phyloP scores from a whole-genome alignment of 2,797 vertebrate species.

The Squalus acanthias region DNA sequence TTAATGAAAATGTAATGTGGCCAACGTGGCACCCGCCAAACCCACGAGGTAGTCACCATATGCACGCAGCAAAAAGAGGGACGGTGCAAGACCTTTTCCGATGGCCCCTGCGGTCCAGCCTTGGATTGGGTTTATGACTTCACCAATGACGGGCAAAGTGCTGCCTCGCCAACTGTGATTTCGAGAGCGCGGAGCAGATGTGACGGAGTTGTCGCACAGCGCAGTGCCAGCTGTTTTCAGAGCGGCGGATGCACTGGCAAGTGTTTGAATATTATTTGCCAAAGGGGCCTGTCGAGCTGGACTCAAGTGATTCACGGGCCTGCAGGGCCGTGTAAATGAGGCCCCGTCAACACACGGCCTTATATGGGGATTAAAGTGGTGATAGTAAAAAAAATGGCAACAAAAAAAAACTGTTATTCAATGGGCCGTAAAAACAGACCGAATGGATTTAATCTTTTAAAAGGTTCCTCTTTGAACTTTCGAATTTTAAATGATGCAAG shows the following conservation, averaged over 20 bases:
- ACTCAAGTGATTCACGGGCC: not conserved
- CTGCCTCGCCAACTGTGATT: too few relatives aligned
- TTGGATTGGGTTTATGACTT: too few relatives aligned
- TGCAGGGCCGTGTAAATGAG: not conserved
- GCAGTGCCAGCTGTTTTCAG: not conserved
- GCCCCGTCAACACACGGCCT: not conserved
- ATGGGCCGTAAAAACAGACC: not conserved
- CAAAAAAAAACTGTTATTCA: not conserved
- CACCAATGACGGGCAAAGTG: not conserved
- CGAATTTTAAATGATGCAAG: not conserved
- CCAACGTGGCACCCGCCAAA: not conserved
- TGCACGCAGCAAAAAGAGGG: not conserved
- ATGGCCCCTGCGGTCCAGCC: too few relatives aligned
- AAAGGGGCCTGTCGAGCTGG: not conserved
- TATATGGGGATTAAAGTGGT: not conserved
- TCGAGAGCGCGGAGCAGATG: not conserved
- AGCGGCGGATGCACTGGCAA: not conserved
- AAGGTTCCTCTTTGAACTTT: not conserved
- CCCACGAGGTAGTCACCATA: not conserved
- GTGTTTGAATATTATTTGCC: not conserved
- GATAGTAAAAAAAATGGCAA: too few relatives aligned
- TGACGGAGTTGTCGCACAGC: not conserved
- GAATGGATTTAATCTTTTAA: slow-evolving; percentile 17
- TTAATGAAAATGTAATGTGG: not conserved
- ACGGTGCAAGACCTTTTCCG: not conserved